Base-by-base conservation (phyloP, 2,888 invertebrate genomes). In the Podabrus alpinus region DNA sequence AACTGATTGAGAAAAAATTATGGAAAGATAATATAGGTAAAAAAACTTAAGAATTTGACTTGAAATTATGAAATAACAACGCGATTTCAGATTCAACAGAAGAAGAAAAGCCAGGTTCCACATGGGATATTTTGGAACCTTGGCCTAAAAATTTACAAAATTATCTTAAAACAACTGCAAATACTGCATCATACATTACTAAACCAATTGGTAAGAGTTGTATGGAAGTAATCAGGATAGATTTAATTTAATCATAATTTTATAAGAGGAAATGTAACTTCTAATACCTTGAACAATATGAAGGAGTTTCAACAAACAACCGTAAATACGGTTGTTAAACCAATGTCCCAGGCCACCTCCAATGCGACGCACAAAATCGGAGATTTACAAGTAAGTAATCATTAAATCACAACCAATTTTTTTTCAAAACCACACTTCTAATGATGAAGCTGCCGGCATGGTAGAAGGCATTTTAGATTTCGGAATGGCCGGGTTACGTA, bases 361-460 rank as follows among this genome's bases (percentile, higher is more conserved):
- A 89, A 89, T 84, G 91, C 92, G 72, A 90, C 91, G 86, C 89
- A 88, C 81, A 91, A 90, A 87, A 91, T 92, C 77, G 92, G 91
- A 71, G 91, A 91, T 85, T 89, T 91, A 75, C 91, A 92, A 90
- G 91, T 91, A 88, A 87, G 73, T 75, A 61, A 15, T 45, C 68
- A 60, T 21, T n/a, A 16, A 45, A 45, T n/a, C 10, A 25, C 10
- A 16, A n/a, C 1, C 19, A 17, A 19, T 13, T 9, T 69, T 68
- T 4, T n/a, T 9, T n/a, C n/a, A 11, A 15, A 64, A 17, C 21
- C n/a, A 25, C 19, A 16, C 16, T 69, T 68, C 72, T 19, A 45
- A 91, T 91, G 92, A 91, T 75, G 92, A 92, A 83, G 91, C 91
- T 0, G 91, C 91, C 0, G 91, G 91, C 0, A 89, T 92, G 87